A percentile compares a stretch with the other conserved stretches of the same genome.
These are phyloP conservation scores for Ylistrum balloti DNA, from an alignment of 1,140 invertebrate species.

Conservation along the genomic window DNA sequence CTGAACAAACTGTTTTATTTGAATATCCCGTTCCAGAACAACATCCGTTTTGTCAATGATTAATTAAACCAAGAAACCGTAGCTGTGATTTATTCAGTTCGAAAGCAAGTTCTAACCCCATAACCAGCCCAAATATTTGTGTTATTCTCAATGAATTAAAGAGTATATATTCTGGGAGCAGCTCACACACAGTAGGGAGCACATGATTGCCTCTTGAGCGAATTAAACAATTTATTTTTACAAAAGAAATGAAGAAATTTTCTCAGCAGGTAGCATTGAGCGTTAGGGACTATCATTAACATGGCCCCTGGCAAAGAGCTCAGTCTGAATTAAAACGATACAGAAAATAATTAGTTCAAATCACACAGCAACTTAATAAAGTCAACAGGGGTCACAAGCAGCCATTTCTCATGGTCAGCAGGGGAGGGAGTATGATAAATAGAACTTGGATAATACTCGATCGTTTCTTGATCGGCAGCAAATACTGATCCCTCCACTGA, in stretches of 20 bases:
- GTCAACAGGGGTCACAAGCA: constrained; percentile 31
- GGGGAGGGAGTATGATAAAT: neutral
- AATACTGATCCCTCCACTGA: neutral
- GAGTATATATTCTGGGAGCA: constrained; percentile 33
- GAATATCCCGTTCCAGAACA: constrained; percentile 37
- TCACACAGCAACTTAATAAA: constrained; percentile 28
- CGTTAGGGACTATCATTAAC: constrained; percentile 19
- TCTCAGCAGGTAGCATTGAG: constrained; percentile 10
- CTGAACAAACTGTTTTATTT: constrained; percentile 40
- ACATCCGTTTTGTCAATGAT: constrained; percentile 38
- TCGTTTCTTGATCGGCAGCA: constrained; percentile 9
- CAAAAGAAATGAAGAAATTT: constrained; percentile 40
- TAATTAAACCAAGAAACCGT: constrained; percentile 33
- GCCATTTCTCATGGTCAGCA: constrained; percentile 37
- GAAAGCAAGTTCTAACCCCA: neutral
- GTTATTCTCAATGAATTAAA: constrained; percentile 40
- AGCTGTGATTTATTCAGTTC: constrained; percentile 34
- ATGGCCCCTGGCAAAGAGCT: constrained; percentile 14
- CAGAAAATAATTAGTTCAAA: constrained; percentile 40
- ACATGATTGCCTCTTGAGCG: constrained; percentile 37
- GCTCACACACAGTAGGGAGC: neutral
- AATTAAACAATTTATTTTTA: constrained; percentile 41
- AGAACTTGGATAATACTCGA: constrained; percentile 24
- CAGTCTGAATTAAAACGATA: neutral
- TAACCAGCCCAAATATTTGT: constrained; percentile 38